Evolutionary conservation across 2,888 invertebrate species (phyloP).

Genomic region (Tenthredo mesomela): DNA sequence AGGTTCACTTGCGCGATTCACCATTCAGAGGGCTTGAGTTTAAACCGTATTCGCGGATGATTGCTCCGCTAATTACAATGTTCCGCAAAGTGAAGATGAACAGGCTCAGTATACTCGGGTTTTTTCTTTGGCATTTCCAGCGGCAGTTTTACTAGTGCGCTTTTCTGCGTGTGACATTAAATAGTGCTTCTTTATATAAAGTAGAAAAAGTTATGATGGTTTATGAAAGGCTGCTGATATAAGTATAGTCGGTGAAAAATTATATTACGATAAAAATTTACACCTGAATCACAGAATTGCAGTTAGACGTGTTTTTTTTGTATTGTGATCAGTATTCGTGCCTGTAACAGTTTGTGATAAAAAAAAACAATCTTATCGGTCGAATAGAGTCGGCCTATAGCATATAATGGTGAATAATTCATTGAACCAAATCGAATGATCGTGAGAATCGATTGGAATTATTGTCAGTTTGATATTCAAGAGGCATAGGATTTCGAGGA

Average conservation of each 20-base stretch:
- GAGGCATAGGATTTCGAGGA: background rate
- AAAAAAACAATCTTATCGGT: constrained; percentile 6
- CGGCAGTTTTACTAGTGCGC: background rate
- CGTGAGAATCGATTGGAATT: constrained; percentile 42
- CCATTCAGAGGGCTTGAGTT: background rate
- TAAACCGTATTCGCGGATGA: constrained; percentile 17
- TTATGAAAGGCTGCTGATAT: background rate
- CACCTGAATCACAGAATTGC: background rate
- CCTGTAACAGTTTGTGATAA: background rate
- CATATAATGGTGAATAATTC: background rate
- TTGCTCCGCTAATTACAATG: constrained; percentile 17
- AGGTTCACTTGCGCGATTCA: background rate
- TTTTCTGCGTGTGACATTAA: background rate
- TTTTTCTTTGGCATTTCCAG: background rate
- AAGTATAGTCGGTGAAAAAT: background rate
- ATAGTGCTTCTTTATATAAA: background rate
- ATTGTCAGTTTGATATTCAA: background rate
- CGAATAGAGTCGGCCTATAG: background rate
- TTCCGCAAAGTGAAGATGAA: constrained; percentile 33
- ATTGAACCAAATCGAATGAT: constrained; percentile 32
- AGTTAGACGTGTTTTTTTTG: background rate
- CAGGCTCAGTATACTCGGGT: background rate
- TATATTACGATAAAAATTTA: background rate
- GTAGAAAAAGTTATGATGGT: background rate
- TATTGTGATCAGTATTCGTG: background rate